These are phyloP conservation scores for Myotis yumanensis DNA, from an alignment of 2,113 vertebrate genomes.

Conservation along the genomic window DNA sequence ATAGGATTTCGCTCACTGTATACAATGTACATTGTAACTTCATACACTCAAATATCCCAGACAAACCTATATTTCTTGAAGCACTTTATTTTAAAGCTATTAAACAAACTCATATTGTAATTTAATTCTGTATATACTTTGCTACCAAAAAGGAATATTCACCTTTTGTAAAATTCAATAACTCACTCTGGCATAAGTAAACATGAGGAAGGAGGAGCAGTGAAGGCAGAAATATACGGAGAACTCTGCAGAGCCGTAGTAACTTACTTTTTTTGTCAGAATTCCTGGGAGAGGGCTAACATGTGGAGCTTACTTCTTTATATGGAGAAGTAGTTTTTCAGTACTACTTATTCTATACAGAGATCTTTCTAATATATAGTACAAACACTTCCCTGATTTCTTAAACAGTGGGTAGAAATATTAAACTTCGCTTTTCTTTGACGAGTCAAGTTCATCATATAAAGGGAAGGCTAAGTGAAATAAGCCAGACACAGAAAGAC, in stretches of 20 bases:
- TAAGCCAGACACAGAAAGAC: conserved; percentile 20
- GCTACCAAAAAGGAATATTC: background rate
- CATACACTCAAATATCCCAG: background rate
- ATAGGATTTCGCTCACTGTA: background rate
- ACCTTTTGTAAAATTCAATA: background rate
- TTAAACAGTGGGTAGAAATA: background rate
- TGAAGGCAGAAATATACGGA: background rate
- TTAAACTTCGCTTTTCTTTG: conserved; percentile 7
- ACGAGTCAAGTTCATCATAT: background rate
- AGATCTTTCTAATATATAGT: background rate
- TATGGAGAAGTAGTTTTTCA: conserved; percentile 10
- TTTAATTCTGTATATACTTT: background rate
- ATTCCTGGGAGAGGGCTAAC: background rate
- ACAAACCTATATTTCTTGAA: background rate
- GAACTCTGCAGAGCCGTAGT: background rate
- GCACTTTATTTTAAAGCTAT: conserved; percentile 28
- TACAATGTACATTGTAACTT: background rate
- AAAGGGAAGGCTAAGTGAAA: background rate
- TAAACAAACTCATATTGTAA: background rate
- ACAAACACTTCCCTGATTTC: background rate
- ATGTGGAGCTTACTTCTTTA: background rate
- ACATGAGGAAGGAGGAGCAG: background rate
- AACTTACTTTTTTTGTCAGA: background rate
- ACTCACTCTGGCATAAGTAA: background rate
- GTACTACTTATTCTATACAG: conserved; percentile 11